A percentile compares a stretch with the other conserved stretches of the same genome.
These are phyloP conservation scores for Chaetoderma sp. DNA, from an alignment of 2,888 invertebrate species.

Conservation along the genomic window DNA sequence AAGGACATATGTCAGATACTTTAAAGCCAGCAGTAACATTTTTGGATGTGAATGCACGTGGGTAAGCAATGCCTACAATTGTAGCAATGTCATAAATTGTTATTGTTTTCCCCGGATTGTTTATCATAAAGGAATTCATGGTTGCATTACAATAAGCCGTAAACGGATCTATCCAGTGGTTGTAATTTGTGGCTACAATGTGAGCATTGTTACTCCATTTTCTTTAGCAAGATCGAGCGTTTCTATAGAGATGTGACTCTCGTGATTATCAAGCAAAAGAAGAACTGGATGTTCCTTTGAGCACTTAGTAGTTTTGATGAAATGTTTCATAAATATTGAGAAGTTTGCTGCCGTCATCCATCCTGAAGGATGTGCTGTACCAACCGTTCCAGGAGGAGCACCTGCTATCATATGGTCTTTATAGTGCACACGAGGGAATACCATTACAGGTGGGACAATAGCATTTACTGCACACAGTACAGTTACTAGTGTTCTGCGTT, in stretches of 20 bases:
- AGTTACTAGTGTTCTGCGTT: constrained; percentile 15
- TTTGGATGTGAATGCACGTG: constrained; percentile 44
- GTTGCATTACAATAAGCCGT: constrained; percentile 48
- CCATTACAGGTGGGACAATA: constrained; percentile 13
- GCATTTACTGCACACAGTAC: constrained; percentile 9
- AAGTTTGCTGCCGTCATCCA: constrained; percentile 37
- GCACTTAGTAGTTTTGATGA: constrained; percentile 43
- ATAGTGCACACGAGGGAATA: constrained; percentile 24
- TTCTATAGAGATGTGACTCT: constrained; percentile 45
- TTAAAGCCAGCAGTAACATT: constrained; percentile 64
- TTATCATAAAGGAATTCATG: constrained; percentile 48
- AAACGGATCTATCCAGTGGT: constrained; percentile 66
- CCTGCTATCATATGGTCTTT: constrained; percentile 4
- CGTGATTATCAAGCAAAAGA: constrained; percentile 52
- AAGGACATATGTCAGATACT: constrained; percentile 61
- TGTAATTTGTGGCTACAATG: constrained; percentile 67
- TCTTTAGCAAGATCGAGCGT: constrained; percentile 53
- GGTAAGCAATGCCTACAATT: constrained; percentile 3
- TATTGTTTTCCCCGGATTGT: constrained; percentile 62
- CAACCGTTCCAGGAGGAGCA: constrained; percentile 13
- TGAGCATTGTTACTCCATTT: constrained; percentile 62
- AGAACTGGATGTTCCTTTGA: constrained; percentile 44
- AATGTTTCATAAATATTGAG: constrained; percentile 42
- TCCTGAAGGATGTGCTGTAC: constrained; percentile 11
- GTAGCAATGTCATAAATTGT: constrained; percentile 64